A percentile compares a stretch with the other conserved stretches of the same genome.
Evolutionary conservation across 2,888 invertebrate genomes (phyloP).

Genomic region (Sarcophaga caerulescens): DNA sequence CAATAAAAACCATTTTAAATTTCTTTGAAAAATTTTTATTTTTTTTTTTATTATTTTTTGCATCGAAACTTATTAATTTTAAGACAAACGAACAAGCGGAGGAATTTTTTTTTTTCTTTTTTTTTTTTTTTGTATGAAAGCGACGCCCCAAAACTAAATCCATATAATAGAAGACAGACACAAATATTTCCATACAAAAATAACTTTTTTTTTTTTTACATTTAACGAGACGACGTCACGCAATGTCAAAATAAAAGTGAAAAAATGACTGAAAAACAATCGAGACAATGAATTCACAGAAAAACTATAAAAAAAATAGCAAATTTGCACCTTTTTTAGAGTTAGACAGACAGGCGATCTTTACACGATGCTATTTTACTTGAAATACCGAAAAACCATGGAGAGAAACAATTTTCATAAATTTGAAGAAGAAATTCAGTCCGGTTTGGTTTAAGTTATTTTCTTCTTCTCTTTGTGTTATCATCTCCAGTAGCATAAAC

Average conservation of each 20-base stretch:
- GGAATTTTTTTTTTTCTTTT: background rate
- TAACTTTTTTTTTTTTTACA: background rate
- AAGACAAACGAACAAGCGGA: conserved; percentile 15
- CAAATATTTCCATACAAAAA: background rate
- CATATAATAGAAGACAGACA: background rate
- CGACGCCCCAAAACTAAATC: conserved; percentile 17
- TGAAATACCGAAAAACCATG: too few species aligned
- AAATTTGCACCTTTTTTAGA: background rate
- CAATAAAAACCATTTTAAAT: conserved; percentile 38
- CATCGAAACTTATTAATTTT: background rate
- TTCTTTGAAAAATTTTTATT: background rate
- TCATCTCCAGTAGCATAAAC: too few species aligned
- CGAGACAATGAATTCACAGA: background rate
- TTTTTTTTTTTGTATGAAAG: background rate
- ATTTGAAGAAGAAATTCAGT: too few species aligned
- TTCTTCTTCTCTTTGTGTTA: too few species aligned
- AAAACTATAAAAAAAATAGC: background rate
- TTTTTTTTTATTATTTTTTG: conserved; percentile 16
- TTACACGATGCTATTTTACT: too few species aligned
- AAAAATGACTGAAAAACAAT: background rate
- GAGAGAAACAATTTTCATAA: too few species aligned
- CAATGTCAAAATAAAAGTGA: conserved; percentile 48
- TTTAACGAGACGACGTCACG: conserved; percentile 26
- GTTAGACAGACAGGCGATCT: too few species aligned
- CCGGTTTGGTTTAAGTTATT: too few species aligned